A percentile compares a stretch with the other conserved stretches of the same genome.
These are phyloP conservation scores for Cosmopolites sordidus DNA, from an alignment of 2,888 invertebrate species.

Conservation along the genomic window DNA sequence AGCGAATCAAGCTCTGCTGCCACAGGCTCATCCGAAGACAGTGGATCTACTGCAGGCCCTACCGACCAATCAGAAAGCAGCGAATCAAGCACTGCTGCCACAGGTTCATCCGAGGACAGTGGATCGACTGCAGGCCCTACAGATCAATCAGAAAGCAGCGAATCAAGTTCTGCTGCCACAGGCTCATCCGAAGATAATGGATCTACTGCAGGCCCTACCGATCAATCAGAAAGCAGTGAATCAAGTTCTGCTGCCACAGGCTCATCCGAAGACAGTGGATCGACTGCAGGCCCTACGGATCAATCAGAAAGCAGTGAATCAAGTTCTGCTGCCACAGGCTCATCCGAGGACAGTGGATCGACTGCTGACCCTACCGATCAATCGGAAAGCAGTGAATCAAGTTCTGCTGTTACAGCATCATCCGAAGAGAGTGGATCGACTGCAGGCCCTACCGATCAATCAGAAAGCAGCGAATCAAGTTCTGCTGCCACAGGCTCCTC, in stretches of 20 bases:
- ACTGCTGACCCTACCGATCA: background rate
- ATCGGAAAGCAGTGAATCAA: background rate
- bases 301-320: background rate
- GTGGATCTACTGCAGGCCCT: background rate
- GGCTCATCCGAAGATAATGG: background rate
- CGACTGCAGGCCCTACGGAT: background rate
- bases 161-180: background rate
- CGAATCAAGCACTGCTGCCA: background rate
- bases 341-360: background rate
- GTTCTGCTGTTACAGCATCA: too few relatives aligned
- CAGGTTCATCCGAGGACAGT: background rate
- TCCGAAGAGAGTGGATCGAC: too few relatives aligned
- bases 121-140: background rate
- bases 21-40: background rate
- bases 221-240: background rate
- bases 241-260: background rate
- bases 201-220: background rate
- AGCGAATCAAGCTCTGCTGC: background rate
- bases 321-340: background rate
- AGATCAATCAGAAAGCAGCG: background rate
- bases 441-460: too few relatives aligned
- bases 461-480: too few relatives aligned
- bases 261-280: background rate
- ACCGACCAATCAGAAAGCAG: background rate
- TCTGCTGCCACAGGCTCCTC: too few relatives aligned